Evolutionary conservation across 2,888 invertebrate genomes (phyloP), one percentile per base, ranked within the genome.

Genomic region (Glaucopsyche alexis): DNA sequence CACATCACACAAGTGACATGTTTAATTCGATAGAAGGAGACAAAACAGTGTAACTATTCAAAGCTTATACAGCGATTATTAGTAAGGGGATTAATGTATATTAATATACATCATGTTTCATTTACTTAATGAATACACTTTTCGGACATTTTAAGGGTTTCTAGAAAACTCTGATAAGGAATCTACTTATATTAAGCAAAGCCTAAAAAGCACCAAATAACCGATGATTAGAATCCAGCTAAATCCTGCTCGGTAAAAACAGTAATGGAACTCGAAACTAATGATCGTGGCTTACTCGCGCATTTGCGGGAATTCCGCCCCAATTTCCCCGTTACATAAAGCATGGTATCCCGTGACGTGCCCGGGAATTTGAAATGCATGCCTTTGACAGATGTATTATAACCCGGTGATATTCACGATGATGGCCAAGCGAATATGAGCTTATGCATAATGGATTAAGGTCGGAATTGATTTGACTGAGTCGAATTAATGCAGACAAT

Each of bases 321-420:
- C 19, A 29, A 19, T 60, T 11, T n/a, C n/a, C 38, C 45, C 29
- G 72, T 73, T 50, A 71, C 74, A 76, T 78, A 78, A 77, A 77
- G 72, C 71, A 29, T 64, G 75, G 74, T 75, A 75, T 74, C 73
- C 74, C 74, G 75, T 70, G 74, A 76, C 75, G 69, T 73, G 74
- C 73, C 7, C 11, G 2, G 11, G 67, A 67, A 45, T 45, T 45
- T 45, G 45, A 67, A 67, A 67, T 67, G 82, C 81, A 82, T 83
- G 83, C 81, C 80, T 85, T 81, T 85, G 86, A 85, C 86, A 85
- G 84, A 81, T 79, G 80, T 81, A 78, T 79, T 79, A 80, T 83
- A 84, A 83, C 80, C 76, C 75, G 67, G 72, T 72, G 16, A 50
- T 29, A 72, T 69, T 69, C 67, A 74, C 29, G 13, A 45, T 72